A percentile compares a stretch with the other conserved stretches of the same genome.
Conservation (phyloP, 2,113 vertebrate genomes). For the Oenanthe melanoleuca region DNA sequence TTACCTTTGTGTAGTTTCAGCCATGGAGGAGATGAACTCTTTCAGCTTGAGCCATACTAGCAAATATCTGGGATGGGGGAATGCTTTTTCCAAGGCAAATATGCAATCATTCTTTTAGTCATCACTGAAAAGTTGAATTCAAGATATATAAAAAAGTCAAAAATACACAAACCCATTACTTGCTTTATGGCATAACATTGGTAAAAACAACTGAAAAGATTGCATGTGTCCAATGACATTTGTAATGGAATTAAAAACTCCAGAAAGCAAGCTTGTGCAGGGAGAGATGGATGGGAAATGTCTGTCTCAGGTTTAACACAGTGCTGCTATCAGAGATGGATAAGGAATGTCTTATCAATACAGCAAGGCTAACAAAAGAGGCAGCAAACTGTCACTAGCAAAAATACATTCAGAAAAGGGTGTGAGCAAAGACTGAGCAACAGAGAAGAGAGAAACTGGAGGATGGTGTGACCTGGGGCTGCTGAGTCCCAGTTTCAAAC, state of each 20-base stretch:
- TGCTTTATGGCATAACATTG: not conserved
- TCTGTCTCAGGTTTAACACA: not conserved
- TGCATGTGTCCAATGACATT: not conserved
- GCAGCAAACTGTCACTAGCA: not conserved
- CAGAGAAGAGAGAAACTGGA: constrained; percentile 12
- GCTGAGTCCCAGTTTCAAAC: not conserved
- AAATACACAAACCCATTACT: not conserved
- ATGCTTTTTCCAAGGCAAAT: not conserved
- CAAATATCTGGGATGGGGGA: not conserved
- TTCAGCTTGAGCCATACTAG: not conserved
- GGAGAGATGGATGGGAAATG: not conserved
- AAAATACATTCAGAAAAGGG: not conserved
- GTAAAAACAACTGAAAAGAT: not conserved
- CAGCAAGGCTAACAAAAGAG: not conserved
- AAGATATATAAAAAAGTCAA: not conserved
- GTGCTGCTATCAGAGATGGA: not conserved
- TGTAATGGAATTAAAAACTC: not conserved
- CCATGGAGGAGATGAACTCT: not conserved
- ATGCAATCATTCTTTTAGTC: not conserved
- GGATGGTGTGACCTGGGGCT: not conserved
- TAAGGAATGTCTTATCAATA: not conserved
- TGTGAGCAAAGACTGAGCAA: not conserved
- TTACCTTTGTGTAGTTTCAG: not conserved
- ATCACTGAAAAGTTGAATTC: not conserved
- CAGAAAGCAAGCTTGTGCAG: not conserved